phyloP scores from a whole-genome alignment of 2,888 invertebrate genomes.

The Drosophila nigricruria region DNA sequence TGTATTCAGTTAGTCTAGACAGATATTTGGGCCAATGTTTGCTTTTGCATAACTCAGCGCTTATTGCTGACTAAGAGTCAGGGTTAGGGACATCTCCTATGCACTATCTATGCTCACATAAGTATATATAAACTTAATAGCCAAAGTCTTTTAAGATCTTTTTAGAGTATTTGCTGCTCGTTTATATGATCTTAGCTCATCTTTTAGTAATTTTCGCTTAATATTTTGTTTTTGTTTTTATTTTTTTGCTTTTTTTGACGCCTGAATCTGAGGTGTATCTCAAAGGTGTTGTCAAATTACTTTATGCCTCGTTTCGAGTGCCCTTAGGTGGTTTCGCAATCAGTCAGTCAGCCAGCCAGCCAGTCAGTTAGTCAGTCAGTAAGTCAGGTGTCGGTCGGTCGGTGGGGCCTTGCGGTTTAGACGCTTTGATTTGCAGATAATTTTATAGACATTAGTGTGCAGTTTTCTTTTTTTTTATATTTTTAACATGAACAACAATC shows the following conservation, averaged over 20 bases:
- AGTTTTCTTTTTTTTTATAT: slow-evolving; percentile 47
- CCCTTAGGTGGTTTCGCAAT: slow-evolving; percentile 77
- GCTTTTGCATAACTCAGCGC: background rate
- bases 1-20: too few relatives aligned
- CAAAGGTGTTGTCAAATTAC: slow-evolving; percentile 45
- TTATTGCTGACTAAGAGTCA: background rate
- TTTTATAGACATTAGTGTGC: slow-evolving; percentile 77
- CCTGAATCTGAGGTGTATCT: slow-evolving; percentile 33
- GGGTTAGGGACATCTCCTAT: background rate
- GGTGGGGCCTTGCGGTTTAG: slow-evolving; percentile 44
- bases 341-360: slow-evolving; percentile 39
- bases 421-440: slow-evolving; percentile 78
- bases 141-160: background rate
- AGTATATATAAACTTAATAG: background rate
- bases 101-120: background rate
- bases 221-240: background rate
- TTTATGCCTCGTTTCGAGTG: slow-evolving; percentile 58
- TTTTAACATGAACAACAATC: slow-evolving; percentile 15
- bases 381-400: slow-evolving; percentile 29
- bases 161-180: slow-evolving; percentile 22
- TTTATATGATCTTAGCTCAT: slow-evolving; percentile 17
- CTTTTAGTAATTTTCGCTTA: slow-evolving; percentile 9
- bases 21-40: too few relatives aligned
- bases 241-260: slow-evolving; percentile 9
- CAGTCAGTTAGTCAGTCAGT: slow-evolving; percentile 25